Evolutionary conservation across 2,113 vertebrate genomes (phyloP), one percentile per base, ranked within the genome.

Genomic region (Halichoerus grypus): DNA sequence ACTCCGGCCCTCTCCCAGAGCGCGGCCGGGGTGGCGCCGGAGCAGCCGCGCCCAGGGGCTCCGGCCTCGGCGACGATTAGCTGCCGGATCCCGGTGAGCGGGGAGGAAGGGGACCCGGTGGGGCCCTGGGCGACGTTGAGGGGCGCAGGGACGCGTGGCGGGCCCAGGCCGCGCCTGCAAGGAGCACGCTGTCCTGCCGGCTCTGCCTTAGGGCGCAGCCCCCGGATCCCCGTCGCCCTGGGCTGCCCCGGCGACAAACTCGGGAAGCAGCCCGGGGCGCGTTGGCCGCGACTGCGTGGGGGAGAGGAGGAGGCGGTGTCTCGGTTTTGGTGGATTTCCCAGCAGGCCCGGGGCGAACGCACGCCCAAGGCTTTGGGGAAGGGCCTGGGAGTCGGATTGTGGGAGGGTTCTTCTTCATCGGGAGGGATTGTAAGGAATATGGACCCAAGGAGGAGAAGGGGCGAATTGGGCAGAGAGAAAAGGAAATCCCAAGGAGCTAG

Each of bases 1-100:
- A 24, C 69, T 28, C 12, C 1, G 88, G 77, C 21, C 42, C 13
- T 19, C 13, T 1, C 5, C 0, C 0, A 3, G 28, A 51, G 81
- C n/a, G 26, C 49, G 2, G 57, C 26, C 6, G 1, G 19, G 16
- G 13, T n/a, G 7, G 76, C 39, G 1, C 63, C 3, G 26, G 39
- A 49, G 71, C 21, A 24, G 69, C 88, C 18, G 39, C 24, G 69
- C 88, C 36, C 86, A 1, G 39, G 18, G 57, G 11, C 7, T 16
- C 3, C 19, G 71, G 94, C 26, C 46, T 79, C 15, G 0, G 14
- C 4, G 13, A 14, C 3, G 0, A 3, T 7, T 31, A 4, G 21
- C 19, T 5, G 9, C 61, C 69, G 1, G 39, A 9, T 8, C 22
- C 28, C 4, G 19, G 61, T 65, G 76, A 39, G 94, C 61, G 63